Conservation (phyloP, 2,888 invertebrate species). For the Podabrus alpinus region DNA sequence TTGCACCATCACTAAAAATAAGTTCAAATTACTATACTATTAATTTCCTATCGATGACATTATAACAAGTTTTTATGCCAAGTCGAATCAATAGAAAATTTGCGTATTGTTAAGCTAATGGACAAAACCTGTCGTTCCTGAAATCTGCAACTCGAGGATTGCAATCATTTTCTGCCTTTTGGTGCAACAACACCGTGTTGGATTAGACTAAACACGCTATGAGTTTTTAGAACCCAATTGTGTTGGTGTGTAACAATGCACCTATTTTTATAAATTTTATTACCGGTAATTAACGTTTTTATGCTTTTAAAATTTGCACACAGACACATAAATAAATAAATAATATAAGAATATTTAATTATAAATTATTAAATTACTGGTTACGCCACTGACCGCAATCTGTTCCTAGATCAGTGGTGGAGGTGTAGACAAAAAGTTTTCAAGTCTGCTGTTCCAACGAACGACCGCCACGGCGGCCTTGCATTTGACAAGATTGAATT, state of each 20-base stretch:
- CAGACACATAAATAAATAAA: neutral
- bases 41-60: neutral
- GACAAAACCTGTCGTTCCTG: too few species aligned
- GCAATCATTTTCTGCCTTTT: neutral
- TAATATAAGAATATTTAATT: neutral
- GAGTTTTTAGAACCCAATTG: neutral
- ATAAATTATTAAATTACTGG: neutral
- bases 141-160: neutral
- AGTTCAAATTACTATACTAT: conserved; percentile 4
- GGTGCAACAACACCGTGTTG: neutral
- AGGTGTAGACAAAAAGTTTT: too few species aligned
- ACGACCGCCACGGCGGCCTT: too few species aligned
- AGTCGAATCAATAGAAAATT: neutral
- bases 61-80: neutral
- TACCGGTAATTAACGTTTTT: neutral
- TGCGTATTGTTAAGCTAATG: neutral
- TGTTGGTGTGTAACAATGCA: neutral
- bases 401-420: neutral
- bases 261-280: neutral
- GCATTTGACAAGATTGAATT: too few species aligned
- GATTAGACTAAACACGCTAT: neutral
- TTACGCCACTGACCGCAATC: neutral
- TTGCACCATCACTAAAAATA: conserved; percentile 20
- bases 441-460: too few species aligned
- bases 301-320: neutral